phyloP scores from a whole-genome alignment of 2,888 invertebrate genomes.

The Dynastes maya region DNA sequence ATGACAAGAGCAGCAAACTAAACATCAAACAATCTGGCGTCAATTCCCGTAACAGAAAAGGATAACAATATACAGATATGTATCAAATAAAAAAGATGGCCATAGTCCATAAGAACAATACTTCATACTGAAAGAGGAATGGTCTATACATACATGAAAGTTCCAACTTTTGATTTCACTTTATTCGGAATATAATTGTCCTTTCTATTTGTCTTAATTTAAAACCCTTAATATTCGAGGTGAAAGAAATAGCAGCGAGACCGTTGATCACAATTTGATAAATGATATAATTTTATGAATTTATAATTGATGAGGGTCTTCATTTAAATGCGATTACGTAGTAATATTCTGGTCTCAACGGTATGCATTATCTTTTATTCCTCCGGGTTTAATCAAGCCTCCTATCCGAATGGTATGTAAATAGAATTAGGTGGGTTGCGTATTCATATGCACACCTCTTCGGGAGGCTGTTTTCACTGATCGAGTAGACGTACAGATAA shows the following conservation, averaged over 20 bases:
- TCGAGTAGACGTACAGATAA: background rate
- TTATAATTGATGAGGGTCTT: slow-evolving; percentile 46
- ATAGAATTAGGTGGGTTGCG: slow-evolving; percentile 44
- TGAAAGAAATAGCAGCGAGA: slow-evolving; percentile 3
- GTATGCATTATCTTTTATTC: slow-evolving; percentile 39
- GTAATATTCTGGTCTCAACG: slow-evolving; percentile 17
- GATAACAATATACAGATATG: too few relatives aligned
- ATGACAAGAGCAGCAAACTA: too few relatives aligned
- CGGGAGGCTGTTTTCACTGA: slow-evolving; percentile 5
- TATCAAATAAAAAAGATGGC: too few relatives aligned
- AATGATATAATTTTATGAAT: slow-evolving; percentile 48
- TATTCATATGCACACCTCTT: slow-evolving; percentile 27
- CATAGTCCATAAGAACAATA: too few relatives aligned
- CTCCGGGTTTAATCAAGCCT: slow-evolving; percentile 47
- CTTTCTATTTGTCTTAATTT: slow-evolving; percentile 23
- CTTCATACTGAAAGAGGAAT: too few relatives aligned
- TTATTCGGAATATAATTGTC: slow-evolving; percentile 8
- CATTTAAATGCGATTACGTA: slow-evolving; percentile 37
- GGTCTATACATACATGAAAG: background rate
- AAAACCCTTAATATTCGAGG: background rate
- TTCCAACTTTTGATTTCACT: background rate
- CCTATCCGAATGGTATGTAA: slow-evolving; percentile 45
- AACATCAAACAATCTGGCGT: too few relatives aligned
- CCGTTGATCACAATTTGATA: slow-evolving; percentile 39
- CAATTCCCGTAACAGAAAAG: too few relatives aligned